These are phyloP conservation scores for Orthonychiurus folsomi DNA, from an alignment of 2,888 invertebrate genomes.

Conservation along the genomic window DNA sequence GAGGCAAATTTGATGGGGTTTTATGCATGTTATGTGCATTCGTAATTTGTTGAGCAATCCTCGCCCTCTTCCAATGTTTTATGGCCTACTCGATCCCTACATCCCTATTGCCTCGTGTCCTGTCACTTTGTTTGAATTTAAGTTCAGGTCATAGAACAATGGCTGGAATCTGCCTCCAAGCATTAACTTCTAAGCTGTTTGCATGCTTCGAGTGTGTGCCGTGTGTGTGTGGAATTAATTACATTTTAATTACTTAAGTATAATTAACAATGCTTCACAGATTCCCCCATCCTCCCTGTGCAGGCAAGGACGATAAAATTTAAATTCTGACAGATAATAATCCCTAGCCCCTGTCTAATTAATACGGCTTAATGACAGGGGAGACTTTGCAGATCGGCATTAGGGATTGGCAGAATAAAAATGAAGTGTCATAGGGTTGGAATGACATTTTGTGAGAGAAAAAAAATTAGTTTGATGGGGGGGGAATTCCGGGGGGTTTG, in stretches of 20 bases:
- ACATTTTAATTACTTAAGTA: no score
- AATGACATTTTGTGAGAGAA: background rate
- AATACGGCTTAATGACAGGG: background rate
- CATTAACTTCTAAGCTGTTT: no score
- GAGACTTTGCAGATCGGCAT: no score
- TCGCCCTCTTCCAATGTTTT: background rate
- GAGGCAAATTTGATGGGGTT: background rate
- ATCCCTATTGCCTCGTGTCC: background rate
- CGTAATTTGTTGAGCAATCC: background rate
- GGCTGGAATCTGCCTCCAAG: no score
- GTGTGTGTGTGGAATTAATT: no score
- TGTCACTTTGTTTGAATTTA: background rate
- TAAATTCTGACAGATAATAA: background rate
- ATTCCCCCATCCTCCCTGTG: no score
- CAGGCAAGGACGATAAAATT: no score
- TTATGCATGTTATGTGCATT: constrained; percentile 1
- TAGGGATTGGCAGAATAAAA: background rate
- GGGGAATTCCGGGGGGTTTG: no score
- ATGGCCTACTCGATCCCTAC: no score
- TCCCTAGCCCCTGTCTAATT: background rate
- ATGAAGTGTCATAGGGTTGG: background rate
- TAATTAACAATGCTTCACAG: no score
- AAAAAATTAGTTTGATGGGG: constrained; percentile 1
- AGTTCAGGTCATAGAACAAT: no score
- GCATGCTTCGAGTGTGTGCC: no score